A percentile compares a stretch with the other conserved stretches of the same genome.
These are phyloP conservation scores for Tryphoninae sp. DNA, from an alignment of 2,888 invertebrate species.

Conservation along the genomic window DNA sequence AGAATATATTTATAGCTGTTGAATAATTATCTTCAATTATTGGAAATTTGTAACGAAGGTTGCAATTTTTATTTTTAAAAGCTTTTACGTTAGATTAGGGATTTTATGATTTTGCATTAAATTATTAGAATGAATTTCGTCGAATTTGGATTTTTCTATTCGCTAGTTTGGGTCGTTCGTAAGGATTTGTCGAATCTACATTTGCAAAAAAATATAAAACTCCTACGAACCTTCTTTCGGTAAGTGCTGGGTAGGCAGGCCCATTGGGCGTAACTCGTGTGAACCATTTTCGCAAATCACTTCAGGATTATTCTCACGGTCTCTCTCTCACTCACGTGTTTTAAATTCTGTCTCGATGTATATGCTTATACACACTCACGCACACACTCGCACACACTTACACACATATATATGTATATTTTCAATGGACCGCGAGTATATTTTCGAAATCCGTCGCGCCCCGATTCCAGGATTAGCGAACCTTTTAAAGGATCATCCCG, in stretches of 20 bases:
- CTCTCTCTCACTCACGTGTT: conserved; percentile 1
- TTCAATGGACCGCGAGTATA: not conserved
- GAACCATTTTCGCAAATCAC: conserved; percentile 74
- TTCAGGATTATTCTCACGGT: conserved; percentile 44
- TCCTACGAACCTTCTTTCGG: conserved; percentile 78
- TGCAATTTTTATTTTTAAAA: too few relatives aligned
- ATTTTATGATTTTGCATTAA: not conserved
- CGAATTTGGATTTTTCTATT: not conserved
- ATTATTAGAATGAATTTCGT: not conserved
- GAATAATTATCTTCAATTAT: too few relatives aligned
- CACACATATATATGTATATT: not conserved
- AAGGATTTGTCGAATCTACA: not conserved
- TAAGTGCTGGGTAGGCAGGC: conserved; percentile 80
- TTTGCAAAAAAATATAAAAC: not conserved
- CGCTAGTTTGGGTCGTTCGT: not conserved
- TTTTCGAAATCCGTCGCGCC: conserved; percentile 10
- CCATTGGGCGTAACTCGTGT: conserved; percentile 80
- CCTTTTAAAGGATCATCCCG: conserved; percentile 49
- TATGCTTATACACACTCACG: not conserved
- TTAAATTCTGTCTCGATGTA: conserved; percentile 20
- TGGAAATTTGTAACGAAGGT: too few relatives aligned
- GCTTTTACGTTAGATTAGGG: too few relatives aligned
- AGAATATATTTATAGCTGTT: too few relatives aligned
- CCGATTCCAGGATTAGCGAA: conserved; percentile 21
- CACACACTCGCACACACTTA: too few relatives aligned